Conservation (phyloP, 2,797 vertebrate species). For the Amblyraja radiata region DNA sequence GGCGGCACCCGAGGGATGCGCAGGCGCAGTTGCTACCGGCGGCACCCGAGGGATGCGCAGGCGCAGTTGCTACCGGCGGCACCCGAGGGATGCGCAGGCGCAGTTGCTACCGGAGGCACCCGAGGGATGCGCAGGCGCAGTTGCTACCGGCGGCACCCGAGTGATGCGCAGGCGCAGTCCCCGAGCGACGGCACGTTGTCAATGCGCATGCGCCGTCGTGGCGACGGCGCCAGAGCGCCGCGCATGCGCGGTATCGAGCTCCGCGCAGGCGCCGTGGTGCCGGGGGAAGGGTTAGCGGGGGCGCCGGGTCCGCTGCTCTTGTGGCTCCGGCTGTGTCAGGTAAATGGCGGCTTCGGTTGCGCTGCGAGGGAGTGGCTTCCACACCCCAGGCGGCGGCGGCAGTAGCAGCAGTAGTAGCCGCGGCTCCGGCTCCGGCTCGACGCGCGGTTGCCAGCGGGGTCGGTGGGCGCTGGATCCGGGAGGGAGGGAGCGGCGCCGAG, state of each 20-base stretch:
- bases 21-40: not conserved
- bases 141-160: not conserved
- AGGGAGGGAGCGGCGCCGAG: no score
- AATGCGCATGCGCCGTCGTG: not conserved
- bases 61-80: not conserved
- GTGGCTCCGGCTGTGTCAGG: not conserved
- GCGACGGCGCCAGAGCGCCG: not conserved
- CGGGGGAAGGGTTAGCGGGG: constrained; percentile 1
- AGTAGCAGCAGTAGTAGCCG: no score
- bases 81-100: not conserved
- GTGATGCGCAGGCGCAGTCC: not conserved
- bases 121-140: not conserved
- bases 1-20: not conserved
- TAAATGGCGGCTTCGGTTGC: not conserved
- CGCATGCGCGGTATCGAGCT: not conserved
- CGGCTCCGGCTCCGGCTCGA: no score
- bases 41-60: not conserved
- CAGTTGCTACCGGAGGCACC: not conserved
- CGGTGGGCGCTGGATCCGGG: no score
- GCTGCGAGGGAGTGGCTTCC: not conserved
- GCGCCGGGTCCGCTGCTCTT: not conserved
- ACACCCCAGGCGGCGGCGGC: not conserved
- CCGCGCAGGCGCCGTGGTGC: no score
- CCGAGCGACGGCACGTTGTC: not conserved
- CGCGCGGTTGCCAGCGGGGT: no score